Percentiles rank a stretch among this genome's conserved stretches.
These are phyloP conservation scores for Planococcus citri DNA, from an alignment of 1,140 invertebrate species.

Conservation along the genomic window DNA sequence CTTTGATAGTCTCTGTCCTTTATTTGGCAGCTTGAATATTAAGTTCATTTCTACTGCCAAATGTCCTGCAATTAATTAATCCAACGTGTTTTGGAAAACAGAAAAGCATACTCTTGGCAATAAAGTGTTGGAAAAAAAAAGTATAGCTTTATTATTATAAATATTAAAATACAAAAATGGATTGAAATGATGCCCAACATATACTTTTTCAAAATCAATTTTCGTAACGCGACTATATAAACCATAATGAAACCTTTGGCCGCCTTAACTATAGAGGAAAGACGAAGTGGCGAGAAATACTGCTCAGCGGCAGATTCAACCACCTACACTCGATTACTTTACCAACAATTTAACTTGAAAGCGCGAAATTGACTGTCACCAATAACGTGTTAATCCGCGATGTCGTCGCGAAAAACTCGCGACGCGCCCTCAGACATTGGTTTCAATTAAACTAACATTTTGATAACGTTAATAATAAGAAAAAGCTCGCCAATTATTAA, in stretches of 20 bases:
- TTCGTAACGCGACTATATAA: too few relatives aligned
- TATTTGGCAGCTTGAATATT: slow-evolving; percentile 19
- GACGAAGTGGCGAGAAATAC: too few relatives aligned
- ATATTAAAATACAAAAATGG: background rate
- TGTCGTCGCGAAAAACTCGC: background rate
- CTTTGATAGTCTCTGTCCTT: slow-evolving; percentile 9
- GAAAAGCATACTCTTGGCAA: slow-evolving; percentile 1
- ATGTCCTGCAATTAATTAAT: slow-evolving; percentile 14
- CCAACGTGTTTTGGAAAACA: background rate
- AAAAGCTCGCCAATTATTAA: background rate
- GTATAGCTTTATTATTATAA: background rate
- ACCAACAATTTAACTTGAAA: too few relatives aligned
- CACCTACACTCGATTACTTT: background rate
- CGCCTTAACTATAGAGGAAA: background rate
- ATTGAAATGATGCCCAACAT: background rate
- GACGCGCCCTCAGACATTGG: background rate
- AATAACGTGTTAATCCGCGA: too few relatives aligned
- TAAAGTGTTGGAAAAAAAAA: background rate
- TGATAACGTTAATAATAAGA: background rate
- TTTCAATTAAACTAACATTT: background rate
- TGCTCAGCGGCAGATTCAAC: background rate
- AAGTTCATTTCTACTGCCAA: slow-evolving; percentile 11
- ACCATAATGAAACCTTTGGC: too few relatives aligned
- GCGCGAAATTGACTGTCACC: too few relatives aligned
- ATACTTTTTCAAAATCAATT: too few relatives aligned